Percentiles rank a stretch among this genome's conserved stretches.
Evolutionary conservation across 2,113 vertebrate genomes (phyloP).

Genomic region (Suricata suricatta): DNA sequence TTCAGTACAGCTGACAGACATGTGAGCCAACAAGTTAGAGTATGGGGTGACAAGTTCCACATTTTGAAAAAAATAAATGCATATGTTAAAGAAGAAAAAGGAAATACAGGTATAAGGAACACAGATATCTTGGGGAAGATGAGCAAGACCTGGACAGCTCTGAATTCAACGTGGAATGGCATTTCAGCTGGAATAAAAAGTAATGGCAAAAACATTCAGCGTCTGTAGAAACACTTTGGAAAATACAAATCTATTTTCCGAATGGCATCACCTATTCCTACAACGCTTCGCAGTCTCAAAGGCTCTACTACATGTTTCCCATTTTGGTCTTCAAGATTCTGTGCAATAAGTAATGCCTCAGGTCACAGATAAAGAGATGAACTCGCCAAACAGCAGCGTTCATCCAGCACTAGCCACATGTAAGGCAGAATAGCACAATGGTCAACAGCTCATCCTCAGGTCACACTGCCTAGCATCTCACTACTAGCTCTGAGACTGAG

Average conservation of each 20-base stretch:
- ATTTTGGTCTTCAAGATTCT: neutral
- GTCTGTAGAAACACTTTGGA: neutral
- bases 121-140: neutral
- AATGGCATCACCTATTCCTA: no score
- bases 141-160: neutral
- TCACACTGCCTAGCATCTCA: neutral
- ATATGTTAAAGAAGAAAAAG: neutral
- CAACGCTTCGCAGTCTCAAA: neutral
- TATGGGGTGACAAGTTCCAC: fast-evolving
- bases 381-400: neutral
- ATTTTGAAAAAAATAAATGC: neutral
- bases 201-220: neutral
- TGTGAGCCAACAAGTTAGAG: neutral
- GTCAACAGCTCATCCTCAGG: neutral
- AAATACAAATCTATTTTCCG: neutral
- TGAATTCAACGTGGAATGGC: neutral
- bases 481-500: neutral
- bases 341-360: neutral
- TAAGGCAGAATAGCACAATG: neutral
- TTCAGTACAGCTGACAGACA: neutral
- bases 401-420: neutral
- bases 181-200: neutral
- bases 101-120: neutral
- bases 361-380: neutral
- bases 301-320: neutral